Base-by-base conservation (phyloP, 2,113 vertebrate genomes). In the Tychaedon coryphoeus region DNA sequence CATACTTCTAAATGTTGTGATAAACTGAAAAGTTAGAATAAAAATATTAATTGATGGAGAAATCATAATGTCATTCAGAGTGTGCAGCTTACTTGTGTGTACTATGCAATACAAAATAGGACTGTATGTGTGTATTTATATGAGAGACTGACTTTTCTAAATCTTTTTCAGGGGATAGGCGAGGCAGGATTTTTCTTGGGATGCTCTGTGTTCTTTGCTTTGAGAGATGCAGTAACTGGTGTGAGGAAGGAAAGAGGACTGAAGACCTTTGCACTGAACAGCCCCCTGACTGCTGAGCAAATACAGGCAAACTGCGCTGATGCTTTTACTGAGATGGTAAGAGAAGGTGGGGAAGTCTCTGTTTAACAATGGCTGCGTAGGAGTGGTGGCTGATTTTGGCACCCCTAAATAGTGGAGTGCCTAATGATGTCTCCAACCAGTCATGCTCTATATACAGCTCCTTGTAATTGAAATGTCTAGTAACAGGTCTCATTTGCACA, bases 101-200 rank as follows among this genome's bases (percentile, higher is more conserved):
- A 33, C 50, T 85, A 6, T n/a, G 29, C 28, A 40, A 8, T 65
- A 65, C 10, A 18, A 89, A 71, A 67, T 47, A 34, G 36, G 29
- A 31, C 17, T 47, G 14, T 31, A 14, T 47, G 9, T 74, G 18
- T 73, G 28, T 74, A 80, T 69, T 76, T 77, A 15, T 38, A 25
- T 57, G 28, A 61, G 45, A 88, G n/a, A 83, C 9, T 53, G 19
- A 19, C 45, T 34, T 86, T 64, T 83, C n/a, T 36, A 57, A n/a
- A 86, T n/a, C 36, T 72, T 42, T 65, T 83, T 36, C 88, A 99
- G 98, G 99, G 98, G 2, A 95, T 99, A 3, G 98, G 98, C 9
- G 98, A 99, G 71, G 98, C 98, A 13, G 67, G 88, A 57, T 19
- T 99, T 72, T 98, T 98, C 95, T 96, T 99, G 90, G 98, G 98